phyloP scores from a whole-genome alignment of 1,140 invertebrate genomes.

The Drosophila trapezifrons region DNA sequence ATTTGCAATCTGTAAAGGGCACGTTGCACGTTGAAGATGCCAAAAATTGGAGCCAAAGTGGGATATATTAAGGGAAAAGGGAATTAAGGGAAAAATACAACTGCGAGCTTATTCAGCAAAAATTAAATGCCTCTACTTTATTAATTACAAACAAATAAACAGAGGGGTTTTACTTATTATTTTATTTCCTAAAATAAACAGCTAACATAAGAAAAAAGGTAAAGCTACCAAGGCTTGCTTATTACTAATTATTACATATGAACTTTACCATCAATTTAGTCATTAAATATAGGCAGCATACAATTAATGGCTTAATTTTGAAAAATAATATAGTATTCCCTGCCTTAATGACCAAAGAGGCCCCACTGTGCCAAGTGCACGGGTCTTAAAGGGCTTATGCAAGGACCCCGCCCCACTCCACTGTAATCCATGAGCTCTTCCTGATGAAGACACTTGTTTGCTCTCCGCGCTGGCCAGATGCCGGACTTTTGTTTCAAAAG shows the following conservation, averaged over 20 bases:
- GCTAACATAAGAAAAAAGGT: too few relatives aligned
- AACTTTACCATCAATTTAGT: background rate
- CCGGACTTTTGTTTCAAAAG: slow-evolving; percentile 28
- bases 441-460: slow-evolving; percentile 35
- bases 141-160: too few relatives aligned
- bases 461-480: slow-evolving; percentile 1
- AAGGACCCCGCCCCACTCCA: slow-evolving; percentile 14
- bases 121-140: too few relatives aligned
- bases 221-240: too few relatives aligned
- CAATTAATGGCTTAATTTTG: background rate
- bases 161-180: background rate
- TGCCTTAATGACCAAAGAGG: too few relatives aligned
- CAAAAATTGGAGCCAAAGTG: slow-evolving; percentile 1
- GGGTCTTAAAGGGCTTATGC: slow-evolving; percentile 16
- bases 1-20: slow-evolving; percentile 20
- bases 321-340: too few relatives aligned
- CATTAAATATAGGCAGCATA: background rate
- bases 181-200: background rate
- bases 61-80: background rate
- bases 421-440: slow-evolving; percentile 7
- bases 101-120: too few relatives aligned
- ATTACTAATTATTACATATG: background rate
- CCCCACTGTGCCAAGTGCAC: background rate
- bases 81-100: background rate
- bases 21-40: slow-evolving; percentile 30